A percentile compares a stretch with the other conserved stretches of the same genome.
phyloP scores from a whole-genome alignment of 2,113 vertebrate species.

The Notechis scutatus region DNA sequence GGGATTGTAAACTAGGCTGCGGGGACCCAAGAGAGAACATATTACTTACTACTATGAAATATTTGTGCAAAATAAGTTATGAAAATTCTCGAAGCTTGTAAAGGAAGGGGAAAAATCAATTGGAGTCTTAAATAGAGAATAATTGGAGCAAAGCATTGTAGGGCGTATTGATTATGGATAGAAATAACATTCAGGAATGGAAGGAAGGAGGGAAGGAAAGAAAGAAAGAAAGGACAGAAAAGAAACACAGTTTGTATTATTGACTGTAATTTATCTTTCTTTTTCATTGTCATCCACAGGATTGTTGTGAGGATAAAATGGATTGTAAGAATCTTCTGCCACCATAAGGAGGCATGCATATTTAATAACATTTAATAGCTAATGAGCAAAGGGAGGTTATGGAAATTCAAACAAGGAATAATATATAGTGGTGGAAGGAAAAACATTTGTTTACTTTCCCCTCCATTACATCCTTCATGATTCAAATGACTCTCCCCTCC shows the following conservation, averaged over 20 bases:
- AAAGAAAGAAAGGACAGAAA: not conserved
- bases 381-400: not conserved
- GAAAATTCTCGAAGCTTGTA: not conserved
- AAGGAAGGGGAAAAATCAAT: not conserved
- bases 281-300: not conserved
- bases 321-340: not conserved
- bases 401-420: not conserved
- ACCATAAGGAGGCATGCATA: not conserved
- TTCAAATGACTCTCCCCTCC: not conserved
- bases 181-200: not conserved
- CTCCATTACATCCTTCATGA: not conserved
- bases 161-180: conserved; percentile 6
- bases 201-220: not conserved
- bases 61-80: not conserved
- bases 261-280: not conserved
- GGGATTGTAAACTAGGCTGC: not conserved
- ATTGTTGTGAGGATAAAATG: not conserved
- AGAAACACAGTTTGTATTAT: not conserved
- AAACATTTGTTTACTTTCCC: not conserved
- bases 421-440: not conserved
- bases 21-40: not conserved
- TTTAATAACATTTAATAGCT: not conserved
- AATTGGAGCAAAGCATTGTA: not conserved
- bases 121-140: not conserved
- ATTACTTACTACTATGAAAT: not conserved